Evolutionary conservation across 2,113 vertebrate species (phyloP).

Genomic region (Haemorhous mexicanus): DNA sequence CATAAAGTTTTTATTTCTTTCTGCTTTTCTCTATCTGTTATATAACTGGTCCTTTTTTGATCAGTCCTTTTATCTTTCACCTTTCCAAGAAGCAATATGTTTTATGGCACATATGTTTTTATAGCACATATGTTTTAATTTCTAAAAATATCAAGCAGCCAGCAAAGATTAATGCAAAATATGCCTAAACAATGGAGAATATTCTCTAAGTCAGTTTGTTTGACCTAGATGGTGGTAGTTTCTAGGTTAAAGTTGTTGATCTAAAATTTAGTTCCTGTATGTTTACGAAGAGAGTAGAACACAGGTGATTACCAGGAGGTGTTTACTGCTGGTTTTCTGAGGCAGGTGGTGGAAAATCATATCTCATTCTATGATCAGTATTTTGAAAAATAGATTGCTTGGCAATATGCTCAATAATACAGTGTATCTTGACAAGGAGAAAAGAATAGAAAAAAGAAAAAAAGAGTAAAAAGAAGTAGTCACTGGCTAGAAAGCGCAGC

Average conservation of each 20-base stretch:
- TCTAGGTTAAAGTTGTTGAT: background rate
- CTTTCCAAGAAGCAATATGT: background rate
- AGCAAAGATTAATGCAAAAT: background rate
- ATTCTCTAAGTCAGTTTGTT: background rate
- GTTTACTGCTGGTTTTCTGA: background rate
- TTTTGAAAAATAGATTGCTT: background rate
- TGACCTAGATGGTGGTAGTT: background rate
- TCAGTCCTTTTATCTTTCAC: background rate
- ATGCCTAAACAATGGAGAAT: background rate
- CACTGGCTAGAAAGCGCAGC: background rate
- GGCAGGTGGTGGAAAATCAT: background rate
- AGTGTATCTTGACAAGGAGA: background rate
- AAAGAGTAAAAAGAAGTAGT: background rate
- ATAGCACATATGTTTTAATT: background rate
- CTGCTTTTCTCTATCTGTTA: background rate
- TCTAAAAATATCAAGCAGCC: background rate
- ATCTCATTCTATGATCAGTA: background rate
- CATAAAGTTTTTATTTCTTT: background rate
- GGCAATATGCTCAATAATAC: background rate
- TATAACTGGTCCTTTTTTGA: background rate
- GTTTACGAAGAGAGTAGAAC: background rate
- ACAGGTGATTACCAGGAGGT: background rate
- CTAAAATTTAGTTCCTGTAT: background rate
- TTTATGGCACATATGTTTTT: background rate
- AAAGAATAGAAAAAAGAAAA: background rate